Evolutionary conservation across 2,888 invertebrate genomes (phyloP), one percentile per base, ranked within the genome.

Genomic region (Zygothrica quintamaculata): DNA sequence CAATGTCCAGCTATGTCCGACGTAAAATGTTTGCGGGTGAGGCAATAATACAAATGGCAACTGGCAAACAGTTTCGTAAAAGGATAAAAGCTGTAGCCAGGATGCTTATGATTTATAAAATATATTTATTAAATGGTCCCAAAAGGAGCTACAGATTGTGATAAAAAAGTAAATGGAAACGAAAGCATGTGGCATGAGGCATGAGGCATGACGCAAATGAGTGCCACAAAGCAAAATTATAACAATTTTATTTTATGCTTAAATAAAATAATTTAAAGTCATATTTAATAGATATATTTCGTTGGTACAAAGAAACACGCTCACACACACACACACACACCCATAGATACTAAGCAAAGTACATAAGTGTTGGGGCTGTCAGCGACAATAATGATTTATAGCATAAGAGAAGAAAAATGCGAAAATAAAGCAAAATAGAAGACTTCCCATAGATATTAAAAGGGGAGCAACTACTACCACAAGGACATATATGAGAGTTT

Each of bases 331-430:
- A 34, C 16, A 36, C 18, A 36, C 11, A 7, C 12, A 25, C 26
- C 33, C 42, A 36, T 12, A 12, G 36, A 33, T 37, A 47, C 15
- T 29, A 3, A 5, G 9, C 6, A 8, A 36, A 57, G n/a, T 37
- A 48, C 58, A 53, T 58, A 76, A 84, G 77, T 74, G 74, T 74
- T 71, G 46, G 66, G 59, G 68, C 84, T 82, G 82, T 81, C 84
- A 68, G 67, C 65, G 65, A 76, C 76, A 84, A 84, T 76, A 84
- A 82, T 82, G 81, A 82, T 82, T 82, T 81, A 82, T 39, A 61
- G 57, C 42, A 40, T 40, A 39, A 43, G 57, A 43, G 18, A 58
- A 52, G 48, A 56, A 56, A 37, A 61, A 53, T 74, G 42, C 61
- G 31, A 43, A 56, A 62, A 60, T 48, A 40, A 62, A 56, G 37